A percentile compares a stretch with the other conserved stretches of the same genome.
Evolutionary conservation across 2,797 vertebrate genomes (phyloP).

Genomic region (Poeciliopsis infans): DNA sequence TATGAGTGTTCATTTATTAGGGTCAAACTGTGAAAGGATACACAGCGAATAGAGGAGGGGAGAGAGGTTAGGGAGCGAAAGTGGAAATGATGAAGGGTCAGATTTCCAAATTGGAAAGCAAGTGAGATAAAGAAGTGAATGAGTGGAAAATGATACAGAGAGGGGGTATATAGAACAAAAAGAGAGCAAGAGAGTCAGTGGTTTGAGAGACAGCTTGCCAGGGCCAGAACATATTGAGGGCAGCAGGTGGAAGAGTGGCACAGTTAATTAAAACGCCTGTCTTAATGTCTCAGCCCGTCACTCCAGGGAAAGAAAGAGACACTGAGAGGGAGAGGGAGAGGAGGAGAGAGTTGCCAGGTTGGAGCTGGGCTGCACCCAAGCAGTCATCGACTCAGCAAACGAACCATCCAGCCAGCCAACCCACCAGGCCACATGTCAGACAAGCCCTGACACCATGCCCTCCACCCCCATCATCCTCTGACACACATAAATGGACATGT

Average conservation of each 20-base stretch:
- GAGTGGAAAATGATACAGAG: conserved; percentile 45
- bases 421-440: conserved; percentile 79
- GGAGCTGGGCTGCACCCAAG: conserved; percentile 70
- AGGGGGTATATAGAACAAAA: conserved; percentile 55
- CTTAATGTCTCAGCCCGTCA: conserved; percentile 81
- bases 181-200: conserved; percentile 61
- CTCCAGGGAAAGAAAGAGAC: conserved; percentile 65
- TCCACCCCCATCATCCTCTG: conserved; percentile 68
- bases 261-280: conserved; percentile 83
- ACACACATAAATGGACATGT: conserved; percentile 34
- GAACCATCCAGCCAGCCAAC: conserved; percentile 68
- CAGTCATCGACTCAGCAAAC: conserved; percentile 66
- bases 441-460: conserved; percentile 77
- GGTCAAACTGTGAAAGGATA: conserved; percentile 59
- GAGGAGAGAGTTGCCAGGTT: conserved; percentile 64
- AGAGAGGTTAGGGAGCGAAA: conserved; percentile 36
- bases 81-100: conserved; percentile 43
- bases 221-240: conserved; percentile 80
- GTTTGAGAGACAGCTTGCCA: conserved; percentile 78
- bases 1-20: conserved; percentile 71
- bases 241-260: conserved; percentile 83
- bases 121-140: conserved; percentile 33
- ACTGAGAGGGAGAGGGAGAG: conserved; percentile 25
- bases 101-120: conserved; percentile 59
- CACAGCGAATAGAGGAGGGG: conserved; percentile 37